Evolutionary conservation across 2,888 invertebrate species (phyloP).

Genomic region (Agriopis aurantiaria): DNA sequence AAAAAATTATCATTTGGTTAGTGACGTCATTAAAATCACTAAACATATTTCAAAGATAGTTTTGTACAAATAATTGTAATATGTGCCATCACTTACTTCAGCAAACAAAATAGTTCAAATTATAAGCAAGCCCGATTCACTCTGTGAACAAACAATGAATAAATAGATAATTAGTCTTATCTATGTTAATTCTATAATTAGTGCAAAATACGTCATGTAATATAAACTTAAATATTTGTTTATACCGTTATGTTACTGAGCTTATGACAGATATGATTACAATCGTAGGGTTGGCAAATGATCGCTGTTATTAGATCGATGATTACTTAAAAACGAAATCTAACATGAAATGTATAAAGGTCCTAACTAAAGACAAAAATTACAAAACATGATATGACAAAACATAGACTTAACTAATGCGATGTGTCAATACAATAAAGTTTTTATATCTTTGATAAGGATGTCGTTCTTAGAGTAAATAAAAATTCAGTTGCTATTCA

Average conservation of each 20-base stretch:
- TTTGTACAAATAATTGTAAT: neutral
- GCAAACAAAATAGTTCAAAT: neutral
- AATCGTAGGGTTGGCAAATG: conserved; percentile 5
- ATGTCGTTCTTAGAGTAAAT: neutral
- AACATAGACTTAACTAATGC: neutral
- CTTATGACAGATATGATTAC: neutral
- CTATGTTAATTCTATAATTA: conserved; percentile 17
- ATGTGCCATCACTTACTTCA: neutral
- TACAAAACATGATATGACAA: neutral
- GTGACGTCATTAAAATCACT: conserved; percentile 9
- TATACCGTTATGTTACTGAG: neutral
- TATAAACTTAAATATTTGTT: conserved; percentile 9
- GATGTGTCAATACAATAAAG: conserved; percentile 12
- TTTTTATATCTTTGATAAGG: conserved; percentile 10
- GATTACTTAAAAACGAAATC: neutral
- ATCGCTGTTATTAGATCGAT: neutral
- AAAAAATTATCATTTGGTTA: neutral
- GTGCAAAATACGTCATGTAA: conserved; percentile 4
- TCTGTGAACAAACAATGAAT: conserved; percentile 1
- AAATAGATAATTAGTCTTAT: neutral
- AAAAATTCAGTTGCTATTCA: neutral
- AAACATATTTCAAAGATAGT: conserved; percentile 7
- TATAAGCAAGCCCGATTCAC: neutral
- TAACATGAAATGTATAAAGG: neutral
- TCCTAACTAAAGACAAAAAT: neutral